These are phyloP conservation scores for Carassius carassius DNA, from an alignment of 2,113 vertebrate species.

Conservation along the genomic window DNA sequence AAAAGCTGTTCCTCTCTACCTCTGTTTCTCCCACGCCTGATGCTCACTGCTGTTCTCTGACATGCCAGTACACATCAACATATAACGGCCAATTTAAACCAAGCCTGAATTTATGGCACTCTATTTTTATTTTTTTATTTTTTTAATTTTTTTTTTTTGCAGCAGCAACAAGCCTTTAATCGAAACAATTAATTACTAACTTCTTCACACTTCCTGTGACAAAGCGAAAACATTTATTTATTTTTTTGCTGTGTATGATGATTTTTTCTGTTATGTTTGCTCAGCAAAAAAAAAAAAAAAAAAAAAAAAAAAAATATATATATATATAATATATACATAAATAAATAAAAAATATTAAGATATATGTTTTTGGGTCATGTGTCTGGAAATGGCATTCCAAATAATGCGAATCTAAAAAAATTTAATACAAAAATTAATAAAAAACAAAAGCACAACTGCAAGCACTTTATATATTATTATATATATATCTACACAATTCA, in stretches of 20 bases:
- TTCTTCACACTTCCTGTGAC: neutral
- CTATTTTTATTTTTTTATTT: no score
- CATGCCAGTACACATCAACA: constrained; percentile 12
- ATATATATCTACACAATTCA: no score
- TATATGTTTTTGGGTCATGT: neutral
- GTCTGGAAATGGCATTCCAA: neutral
- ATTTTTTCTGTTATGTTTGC: neutral
- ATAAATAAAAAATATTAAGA: neutral
- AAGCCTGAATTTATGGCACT: neutral
- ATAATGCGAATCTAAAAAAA: neutral
- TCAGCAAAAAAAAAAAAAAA: neutral
- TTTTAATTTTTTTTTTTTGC: neutral
- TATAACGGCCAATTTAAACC: constrained; percentile 2
- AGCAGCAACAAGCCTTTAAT: neutral
- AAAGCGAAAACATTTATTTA: neutral
- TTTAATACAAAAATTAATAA: no score
- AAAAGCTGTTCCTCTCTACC: constrained; percentile 24
- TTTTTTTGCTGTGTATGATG: neutral
- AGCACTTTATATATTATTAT: no score
- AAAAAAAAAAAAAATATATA: no score
- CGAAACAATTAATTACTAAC: constrained; percentile 4
- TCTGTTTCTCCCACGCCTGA: constrained; percentile 19
- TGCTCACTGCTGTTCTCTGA: constrained; percentile 14
- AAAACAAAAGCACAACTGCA: no score
- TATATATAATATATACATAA: no score